Conservation (phyloP, 2,113 vertebrate species). For the Carassius gibelio region DNA sequence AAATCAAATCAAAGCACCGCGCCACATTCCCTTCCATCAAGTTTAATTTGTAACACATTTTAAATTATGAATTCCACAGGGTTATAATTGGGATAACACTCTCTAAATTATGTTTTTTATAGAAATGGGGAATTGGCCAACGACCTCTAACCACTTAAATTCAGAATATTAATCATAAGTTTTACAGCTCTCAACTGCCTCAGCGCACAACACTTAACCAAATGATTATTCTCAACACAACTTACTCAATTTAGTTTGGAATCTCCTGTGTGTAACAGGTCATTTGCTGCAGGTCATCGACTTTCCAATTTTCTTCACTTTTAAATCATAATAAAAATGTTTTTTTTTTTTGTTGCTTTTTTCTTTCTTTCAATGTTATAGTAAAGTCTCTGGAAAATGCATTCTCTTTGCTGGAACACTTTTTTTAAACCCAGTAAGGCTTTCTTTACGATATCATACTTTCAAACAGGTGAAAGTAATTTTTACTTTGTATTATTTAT, state of each 20-base stretch:
- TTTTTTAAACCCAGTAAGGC: neutral
- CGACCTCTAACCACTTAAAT: slow-evolving; percentile 21
- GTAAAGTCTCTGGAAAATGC: neutral
- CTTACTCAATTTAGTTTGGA: neutral
- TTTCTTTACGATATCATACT: neutral
- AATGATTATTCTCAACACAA: slow-evolving; percentile 4
- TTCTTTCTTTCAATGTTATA: neutral
- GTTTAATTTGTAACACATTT: slow-evolving; percentile 41
- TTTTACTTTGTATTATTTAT: neutral
- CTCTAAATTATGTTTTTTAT: slow-evolving; percentile 14
- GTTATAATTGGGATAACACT: slow-evolving; percentile 37
- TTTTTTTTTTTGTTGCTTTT: too few relatives aligned
- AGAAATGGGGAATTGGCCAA: slow-evolving; percentile 22
- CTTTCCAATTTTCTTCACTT: neutral
- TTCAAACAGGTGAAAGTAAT: neutral
- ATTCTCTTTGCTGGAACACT: neutral
- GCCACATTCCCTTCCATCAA: slow-evolving; percentile 12
- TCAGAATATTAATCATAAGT: slow-evolving; percentile 8
- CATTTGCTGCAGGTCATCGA: neutral
- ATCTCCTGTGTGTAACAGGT: neutral
- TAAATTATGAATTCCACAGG: slow-evolving; percentile 39
- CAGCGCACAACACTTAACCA: neutral
- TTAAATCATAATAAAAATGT: neutral
- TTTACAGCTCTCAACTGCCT: slow-evolving; percentile 3
- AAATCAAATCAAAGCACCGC: slow-evolving; percentile 39